Conservation (phyloP, 2,113 vertebrate species). For the Varanus salvator region DNA sequence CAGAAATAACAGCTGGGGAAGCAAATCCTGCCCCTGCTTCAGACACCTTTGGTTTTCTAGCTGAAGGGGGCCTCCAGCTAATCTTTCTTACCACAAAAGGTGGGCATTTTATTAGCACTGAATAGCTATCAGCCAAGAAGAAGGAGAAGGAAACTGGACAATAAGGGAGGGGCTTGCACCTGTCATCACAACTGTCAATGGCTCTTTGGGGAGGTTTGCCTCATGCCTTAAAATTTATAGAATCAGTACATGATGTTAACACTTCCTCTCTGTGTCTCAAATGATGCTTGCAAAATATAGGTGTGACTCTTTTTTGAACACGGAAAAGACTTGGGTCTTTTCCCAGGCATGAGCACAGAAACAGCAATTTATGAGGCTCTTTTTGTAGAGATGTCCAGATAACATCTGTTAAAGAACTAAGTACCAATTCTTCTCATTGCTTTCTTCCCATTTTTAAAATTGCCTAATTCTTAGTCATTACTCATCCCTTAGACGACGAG, state of each 20-base stretch:
- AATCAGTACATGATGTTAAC: rapidly evolving
- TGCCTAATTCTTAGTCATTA: background rate
- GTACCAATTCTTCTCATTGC: background rate
- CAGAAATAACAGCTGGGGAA: background rate
- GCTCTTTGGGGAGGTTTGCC: background rate
- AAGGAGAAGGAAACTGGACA: background rate
- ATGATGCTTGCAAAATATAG: background rate
- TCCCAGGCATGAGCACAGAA: background rate
- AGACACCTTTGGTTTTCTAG: background rate
- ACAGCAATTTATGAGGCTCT: background rate
- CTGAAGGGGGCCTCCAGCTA: background rate
- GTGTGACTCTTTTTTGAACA: background rate
- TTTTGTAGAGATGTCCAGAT: background rate
- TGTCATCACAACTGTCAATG: background rate
- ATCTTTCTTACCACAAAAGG: background rate
- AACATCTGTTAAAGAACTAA: constrained; percentile 3
- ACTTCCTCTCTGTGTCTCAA: constrained; percentile 13
- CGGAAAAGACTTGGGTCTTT: background rate
- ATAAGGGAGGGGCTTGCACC: background rate
- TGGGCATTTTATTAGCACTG: background rate
- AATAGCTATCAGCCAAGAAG: background rate
- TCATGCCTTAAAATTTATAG: background rate
- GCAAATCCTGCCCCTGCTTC: background rate
- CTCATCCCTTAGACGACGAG: too few relatives aligned
- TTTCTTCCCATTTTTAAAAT: background rate